Evolutionary conservation across 2,797 vertebrate species (phyloP).

Genomic region (Pangasius larnaudii): DNA sequence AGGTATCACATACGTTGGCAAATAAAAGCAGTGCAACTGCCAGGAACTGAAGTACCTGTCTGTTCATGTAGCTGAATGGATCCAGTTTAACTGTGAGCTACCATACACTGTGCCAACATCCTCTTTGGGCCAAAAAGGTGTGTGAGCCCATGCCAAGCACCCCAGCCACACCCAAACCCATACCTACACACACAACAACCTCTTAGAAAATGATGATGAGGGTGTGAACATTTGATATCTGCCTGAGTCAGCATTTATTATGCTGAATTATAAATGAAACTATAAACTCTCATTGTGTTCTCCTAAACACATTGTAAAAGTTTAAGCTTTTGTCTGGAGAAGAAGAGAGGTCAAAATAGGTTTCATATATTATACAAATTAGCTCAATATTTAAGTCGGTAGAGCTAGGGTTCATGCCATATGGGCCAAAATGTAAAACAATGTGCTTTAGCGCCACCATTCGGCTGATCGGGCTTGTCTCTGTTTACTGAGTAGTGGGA

Average conservation of each 20-base stretch:
- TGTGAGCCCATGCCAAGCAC: background rate
- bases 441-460: background rate
- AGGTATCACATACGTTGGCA: background rate
- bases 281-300: background rate
- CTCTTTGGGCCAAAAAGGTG: slow-evolving; percentile 36
- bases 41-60: background rate
- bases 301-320: background rate
- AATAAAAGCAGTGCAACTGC: background rate
- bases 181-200: background rate
- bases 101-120: slow-evolving; percentile 21
- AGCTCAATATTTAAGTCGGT: background rate
- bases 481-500: background rate
- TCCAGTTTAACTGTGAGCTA: slow-evolving; percentile 3
- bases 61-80: slow-evolving; percentile 11
- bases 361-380: background rate
- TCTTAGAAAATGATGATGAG: background rate
- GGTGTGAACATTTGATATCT: slow-evolving; percentile 12
- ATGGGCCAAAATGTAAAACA: background rate
- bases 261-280: background rate
- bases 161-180: background rate
- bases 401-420: background rate
- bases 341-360: background rate
- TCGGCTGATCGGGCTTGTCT: background rate
- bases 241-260: background rate
- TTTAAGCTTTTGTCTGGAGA: background rate